Base-by-base conservation (phyloP, 1,140 invertebrate genomes). In the Anastatus disparis region DNA sequence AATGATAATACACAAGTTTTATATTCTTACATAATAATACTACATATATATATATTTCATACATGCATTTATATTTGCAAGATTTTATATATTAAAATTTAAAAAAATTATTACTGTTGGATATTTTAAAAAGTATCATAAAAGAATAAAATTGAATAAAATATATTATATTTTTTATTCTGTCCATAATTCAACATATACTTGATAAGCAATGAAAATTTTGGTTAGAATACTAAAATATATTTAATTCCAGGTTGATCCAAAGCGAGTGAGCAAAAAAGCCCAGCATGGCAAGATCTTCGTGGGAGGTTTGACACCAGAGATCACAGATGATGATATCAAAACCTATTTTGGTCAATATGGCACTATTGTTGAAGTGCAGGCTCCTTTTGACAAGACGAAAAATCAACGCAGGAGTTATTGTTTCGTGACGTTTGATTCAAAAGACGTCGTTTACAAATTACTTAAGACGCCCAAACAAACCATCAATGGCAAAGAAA, bases 321-420 rank as follows among this genome's bases (percentile, higher is more conserved):
- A 91, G 71, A 87, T 90, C n/a, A 84, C 88, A 10, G 90, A 92
- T 70, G 87, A 89, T 12, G 89, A 91, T 69, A 90, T 92, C 24
- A 88, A 86, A 70, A 79, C 83, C n/a, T 89, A 90, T 74, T 91
- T 91, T 75, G 78, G 85, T 56, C 85, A 90, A 72, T 91, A 87
- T 78, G 90, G 90, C 10, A 89, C 85, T 7, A 89, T 92, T 35
- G 87, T 89, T 7, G 90, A 91, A 73, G 78, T 92, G 17, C 90
- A 92, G 77, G 85, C 90, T n/a, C 91, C 91, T n/a, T 90, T 90
- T 75, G 91, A 92, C 78, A 91, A 91, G 76, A 86, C 87, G 71
- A 91, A 91, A 77, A 91, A 91, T 75, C 89, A 91, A 59, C 83
- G 90, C 31, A 88, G 90, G 73, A 89, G 89, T 6, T 92, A 91